These are phyloP conservation scores for Drosophila teissieri DNA, from an alignment of 1,140 invertebrate species.

Conservation along the genomic window DNA sequence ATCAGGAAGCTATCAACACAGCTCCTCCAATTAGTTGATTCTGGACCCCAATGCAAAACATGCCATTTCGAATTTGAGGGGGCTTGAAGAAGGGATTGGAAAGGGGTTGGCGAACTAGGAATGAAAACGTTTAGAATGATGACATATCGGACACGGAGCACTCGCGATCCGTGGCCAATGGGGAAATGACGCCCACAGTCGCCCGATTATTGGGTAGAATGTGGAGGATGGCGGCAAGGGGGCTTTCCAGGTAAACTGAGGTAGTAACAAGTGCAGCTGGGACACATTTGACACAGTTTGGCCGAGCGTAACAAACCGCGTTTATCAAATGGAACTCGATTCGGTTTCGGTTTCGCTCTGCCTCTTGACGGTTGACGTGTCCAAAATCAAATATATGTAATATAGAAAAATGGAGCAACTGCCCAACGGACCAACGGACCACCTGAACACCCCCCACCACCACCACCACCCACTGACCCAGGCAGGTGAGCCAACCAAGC, in stretches of 20 bases:
- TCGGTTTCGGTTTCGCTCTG: constrained; percentile 40
- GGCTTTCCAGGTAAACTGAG: not conserved
- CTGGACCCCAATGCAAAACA: not conserved
- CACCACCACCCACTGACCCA: constrained; percentile 16
- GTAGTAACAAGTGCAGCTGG: constrained; percentile 65
- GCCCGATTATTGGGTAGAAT: constrained; percentile 19
- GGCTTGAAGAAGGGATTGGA: not conserved
- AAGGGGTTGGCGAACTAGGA: not conserved
- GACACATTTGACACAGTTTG: constrained; percentile 79
- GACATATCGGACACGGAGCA: constrained; percentile 18
- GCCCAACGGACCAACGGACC: constrained; percentile 1
- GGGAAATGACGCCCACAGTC: constrained; percentile 11
- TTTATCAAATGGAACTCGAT: constrained; percentile 66
- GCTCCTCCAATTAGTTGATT: constrained; percentile 1
- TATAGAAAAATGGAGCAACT: constrained; percentile 6
- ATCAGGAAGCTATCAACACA: not conserved
- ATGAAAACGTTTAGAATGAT: constrained; percentile 4
- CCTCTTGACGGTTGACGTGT: constrained; percentile 60
- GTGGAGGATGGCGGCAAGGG: not conserved
- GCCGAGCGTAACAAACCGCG: constrained; percentile 72
- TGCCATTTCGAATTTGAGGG: constrained; percentile 12
- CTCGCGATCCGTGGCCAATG: constrained; percentile 22
- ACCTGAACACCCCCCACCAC: too few species aligned
- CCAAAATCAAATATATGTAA: constrained; percentile 25
- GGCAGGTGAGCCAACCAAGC: constrained; percentile 29